Evolutionary conservation across 1,140 invertebrate species (phyloP), one percentile per base, ranked within the genome.

Genomic region (Atta texana): DNA sequence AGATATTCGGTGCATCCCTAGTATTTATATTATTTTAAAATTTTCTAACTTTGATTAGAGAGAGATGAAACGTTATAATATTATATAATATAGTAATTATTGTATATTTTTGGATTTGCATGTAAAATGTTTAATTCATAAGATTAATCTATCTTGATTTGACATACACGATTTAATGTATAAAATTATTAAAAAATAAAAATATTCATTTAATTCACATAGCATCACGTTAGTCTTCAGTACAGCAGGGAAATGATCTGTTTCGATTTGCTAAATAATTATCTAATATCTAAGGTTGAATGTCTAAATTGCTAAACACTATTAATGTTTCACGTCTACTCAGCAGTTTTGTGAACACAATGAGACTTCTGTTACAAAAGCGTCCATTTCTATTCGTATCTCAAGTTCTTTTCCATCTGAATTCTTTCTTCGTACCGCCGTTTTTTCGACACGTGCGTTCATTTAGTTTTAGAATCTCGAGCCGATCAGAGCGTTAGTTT

Each of bases 401-500:
- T 59, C 55, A 53, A 59, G 10, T 63, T 63, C 74, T 49, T 63
- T 77, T 16, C 21, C 39, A 59, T 44, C 57, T 61, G 31, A 4
- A 80, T 66, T 51, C n/a, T 55, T 51, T 80, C 64, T 39, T 21
- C 21, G 14, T 44, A 14, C 21, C 7, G 24, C 61, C 18, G 53
- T 59, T n/a, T 82, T 74, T 59, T 69, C 44, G 68, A 72, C 66
- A 72, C 53, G 68, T 74, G 31, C 18, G 39, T n/a, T 34, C 24
- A 49, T 81, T 59, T 31, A 59, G 28, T 7, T 49, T 14, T 51
- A 51, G 34, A 74, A 84, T 61, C 68, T 59, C 68, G 18, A 74
- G 55, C 69, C 51, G 53, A 55, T 82, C 68, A 21, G 53, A 82
- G 39, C 24, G 68, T 82, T 82, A 82, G 53, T 84, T 84, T 74